phyloP scores from a whole-genome alignment of 2,797 vertebrate species.

The Mormyrops attenuatus region DNA sequence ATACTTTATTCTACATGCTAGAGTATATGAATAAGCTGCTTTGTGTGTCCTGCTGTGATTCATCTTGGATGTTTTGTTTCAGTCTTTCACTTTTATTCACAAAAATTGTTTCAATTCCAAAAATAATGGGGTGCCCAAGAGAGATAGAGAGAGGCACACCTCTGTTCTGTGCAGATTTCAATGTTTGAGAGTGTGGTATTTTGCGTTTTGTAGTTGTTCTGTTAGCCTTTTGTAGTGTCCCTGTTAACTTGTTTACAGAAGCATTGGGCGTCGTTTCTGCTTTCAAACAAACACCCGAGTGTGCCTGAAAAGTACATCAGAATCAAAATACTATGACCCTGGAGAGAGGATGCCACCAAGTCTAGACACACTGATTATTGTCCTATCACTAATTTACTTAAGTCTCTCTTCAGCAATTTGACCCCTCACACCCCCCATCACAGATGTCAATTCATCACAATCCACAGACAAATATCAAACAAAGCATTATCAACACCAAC shows the following conservation, averaged over 20 bases:
- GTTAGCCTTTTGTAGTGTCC: neutral
- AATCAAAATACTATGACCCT: neutral
- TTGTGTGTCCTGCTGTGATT: neutral
- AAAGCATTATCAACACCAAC: neutral
- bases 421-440: neutral
- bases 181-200: neutral
- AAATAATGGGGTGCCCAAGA: neutral
- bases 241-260: neutral
- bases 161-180: neutral
- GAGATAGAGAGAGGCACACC: neutral
- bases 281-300: neutral
- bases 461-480: constrained; percentile 3
- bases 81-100: neutral
- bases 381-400: constrained; percentile 1
- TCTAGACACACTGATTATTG: neutral
- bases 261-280: neutral
- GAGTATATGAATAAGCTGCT: neutral
- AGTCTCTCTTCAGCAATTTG: neutral
- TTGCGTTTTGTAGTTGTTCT: neutral
- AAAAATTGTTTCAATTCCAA: neutral
- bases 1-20: neutral
- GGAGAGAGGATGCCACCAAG: neutral
- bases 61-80: neutral
- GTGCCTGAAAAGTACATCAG: neutral
- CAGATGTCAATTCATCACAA: constrained; percentile 5